Base-by-base conservation (phyloP, 2,888 invertebrate genomes). In the Iselma pallidipennis region DNA sequence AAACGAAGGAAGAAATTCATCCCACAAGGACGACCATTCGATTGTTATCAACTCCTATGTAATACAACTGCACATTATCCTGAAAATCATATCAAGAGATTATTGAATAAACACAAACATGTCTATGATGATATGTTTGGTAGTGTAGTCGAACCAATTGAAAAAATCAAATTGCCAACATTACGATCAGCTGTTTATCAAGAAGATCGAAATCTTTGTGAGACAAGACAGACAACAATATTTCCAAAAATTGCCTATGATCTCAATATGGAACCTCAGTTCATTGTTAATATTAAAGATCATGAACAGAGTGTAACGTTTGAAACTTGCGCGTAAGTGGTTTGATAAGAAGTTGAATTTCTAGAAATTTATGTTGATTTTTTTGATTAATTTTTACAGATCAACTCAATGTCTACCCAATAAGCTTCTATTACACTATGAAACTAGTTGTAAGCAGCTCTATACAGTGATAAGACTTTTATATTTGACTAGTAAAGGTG, bases 391-490 rank as follows among this genome's bases (percentile, higher is more conserved):
- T 16, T 37, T 7, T 37, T 9, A 33, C 54, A 59, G 59, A 37
- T 49, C 52, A 1, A 55, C 54, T 7, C 42, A 55, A 33, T 59
- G 61, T 10, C 59, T 67, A 12, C 21, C 52, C n/a, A 64, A 63
- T 25, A 65, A 63, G 19, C 52, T 66, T 29, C 62, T 65, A 2
- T 31, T 63, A n/a, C 49, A 65, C 49, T 69, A 69, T 28, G 51
- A 66, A 56, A 66, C 66, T 1, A 56, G 58, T 25, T 71, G 71
- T 55, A 69, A 66, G 50, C 71, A 71, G 45, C 59, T 66, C 14
- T 70, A 66, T 48, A 67, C 51, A 28, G 55, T 63, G 12, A 65
- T 69, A 7, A 57, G 66, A 56, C 53, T 71, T n/a, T 61, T 71
- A 10, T 65, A 66, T 23, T 33, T 70, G 4, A 63, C 65, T 4